phyloP scores from a whole-genome alignment of 2,888 invertebrate species.

The Synergus itoensis region DNA sequence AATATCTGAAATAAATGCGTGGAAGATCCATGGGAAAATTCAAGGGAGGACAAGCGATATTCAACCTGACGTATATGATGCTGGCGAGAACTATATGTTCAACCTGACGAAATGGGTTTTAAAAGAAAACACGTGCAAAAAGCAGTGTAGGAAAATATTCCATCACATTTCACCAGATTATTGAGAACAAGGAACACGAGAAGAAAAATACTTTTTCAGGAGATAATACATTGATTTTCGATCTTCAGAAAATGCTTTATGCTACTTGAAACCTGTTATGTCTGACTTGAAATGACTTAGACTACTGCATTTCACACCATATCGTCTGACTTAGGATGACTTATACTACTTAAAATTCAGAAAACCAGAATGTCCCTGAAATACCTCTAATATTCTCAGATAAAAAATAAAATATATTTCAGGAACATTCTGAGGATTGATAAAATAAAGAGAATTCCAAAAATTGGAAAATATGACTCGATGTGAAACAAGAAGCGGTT shows the following conservation, averaged over 20 bases:
- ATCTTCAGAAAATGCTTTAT: too few relatives aligned
- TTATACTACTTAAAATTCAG: neutral
- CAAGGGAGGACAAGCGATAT: slow-evolving; percentile 21
- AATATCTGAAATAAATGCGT: slow-evolving; percentile 22
- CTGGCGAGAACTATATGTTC: slow-evolving; percentile 5
- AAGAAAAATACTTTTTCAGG: neutral
- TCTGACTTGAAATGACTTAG: neutral
- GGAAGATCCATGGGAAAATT: slow-evolving; percentile 27
- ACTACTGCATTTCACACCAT: neutral
- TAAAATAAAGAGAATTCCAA: neutral
- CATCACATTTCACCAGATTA: slow-evolving; percentile 9
- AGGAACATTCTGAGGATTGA: neutral
- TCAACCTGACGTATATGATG: slow-evolving; percentile 17
- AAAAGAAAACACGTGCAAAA: neutral
- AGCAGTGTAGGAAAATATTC: neutral
- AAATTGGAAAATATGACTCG: neutral
- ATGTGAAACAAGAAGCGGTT: slow-evolving; percentile 12
- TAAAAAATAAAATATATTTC: neutral
- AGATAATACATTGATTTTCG: neutral
- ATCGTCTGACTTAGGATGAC: neutral
- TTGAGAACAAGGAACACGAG: neutral
- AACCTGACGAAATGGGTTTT: slow-evolving; percentile 11
- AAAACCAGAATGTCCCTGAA: too few relatives aligned
- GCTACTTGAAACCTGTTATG: neutral
- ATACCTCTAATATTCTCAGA: too few relatives aligned